These are phyloP conservation scores for Gisinianus flammeolus DNA, from an alignment of 2,888 invertebrate genomes.

Conservation along the genomic window DNA sequence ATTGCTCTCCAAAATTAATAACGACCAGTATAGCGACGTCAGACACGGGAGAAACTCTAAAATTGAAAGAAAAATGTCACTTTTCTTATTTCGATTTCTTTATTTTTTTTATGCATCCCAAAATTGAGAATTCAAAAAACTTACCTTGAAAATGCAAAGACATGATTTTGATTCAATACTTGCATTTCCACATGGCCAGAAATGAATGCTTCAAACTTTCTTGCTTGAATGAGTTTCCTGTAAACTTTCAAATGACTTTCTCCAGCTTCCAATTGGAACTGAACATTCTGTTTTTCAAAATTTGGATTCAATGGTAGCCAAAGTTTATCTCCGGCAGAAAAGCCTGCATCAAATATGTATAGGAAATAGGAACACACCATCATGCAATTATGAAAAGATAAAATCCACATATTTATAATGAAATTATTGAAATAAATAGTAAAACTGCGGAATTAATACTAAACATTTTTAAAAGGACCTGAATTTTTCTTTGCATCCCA, in stretches of 20 bases:
- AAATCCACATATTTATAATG: too few relatives aligned
- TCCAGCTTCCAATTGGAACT: conserved; percentile 50
- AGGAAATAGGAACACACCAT: too few relatives aligned
- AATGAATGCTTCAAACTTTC: conserved; percentile 60
- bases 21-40: not conserved
- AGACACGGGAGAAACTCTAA: not conserved
- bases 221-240: conserved; percentile 50
- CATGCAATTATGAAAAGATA: too few relatives aligned
- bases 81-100: too few relatives aligned
- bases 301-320: conserved; percentile 44
- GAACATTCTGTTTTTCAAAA: conserved; percentile 59
- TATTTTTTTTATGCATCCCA: not conserved
- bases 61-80: too few relatives aligned
- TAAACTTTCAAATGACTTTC: conserved; percentile 59
- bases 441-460: not conserved
- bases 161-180: conserved; percentile 61
- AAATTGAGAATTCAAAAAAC: not conserved
- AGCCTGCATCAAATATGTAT: not conserved
- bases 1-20: not conserved
- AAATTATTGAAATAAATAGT: too few relatives aligned
- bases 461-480: not conserved
- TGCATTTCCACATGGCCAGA: conserved; percentile 66
- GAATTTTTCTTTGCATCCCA: conserved; percentile 73
- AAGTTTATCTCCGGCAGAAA: conserved; percentile 1
- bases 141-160: conserved; percentile 24